phyloP scores from a whole-genome alignment of 2,113 vertebrate genomes.

The Maccullochella peelii region DNA sequence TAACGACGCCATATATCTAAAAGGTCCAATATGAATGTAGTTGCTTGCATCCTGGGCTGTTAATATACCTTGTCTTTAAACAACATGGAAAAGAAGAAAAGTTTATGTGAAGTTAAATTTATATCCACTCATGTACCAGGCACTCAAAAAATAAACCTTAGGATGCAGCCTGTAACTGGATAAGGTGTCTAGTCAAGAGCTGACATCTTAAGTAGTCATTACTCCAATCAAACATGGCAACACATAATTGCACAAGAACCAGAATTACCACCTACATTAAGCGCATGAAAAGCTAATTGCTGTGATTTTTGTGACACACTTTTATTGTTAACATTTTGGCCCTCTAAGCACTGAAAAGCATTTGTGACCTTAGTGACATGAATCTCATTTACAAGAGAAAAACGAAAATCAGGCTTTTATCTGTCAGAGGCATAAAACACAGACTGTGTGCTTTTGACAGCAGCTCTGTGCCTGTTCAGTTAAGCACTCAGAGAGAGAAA shows the following conservation, averaged over 20 bases:
- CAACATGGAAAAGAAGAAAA: not conserved
- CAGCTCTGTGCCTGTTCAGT: not conserved
- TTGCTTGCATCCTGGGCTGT: not conserved
- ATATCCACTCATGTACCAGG: not conserved
- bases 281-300: not conserved
- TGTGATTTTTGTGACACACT: slow-evolving; percentile 1
- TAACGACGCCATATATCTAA: not conserved
- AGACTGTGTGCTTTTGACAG: not conserved
- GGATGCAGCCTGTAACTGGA: not conserved
- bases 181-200: slow-evolving; percentile 1
- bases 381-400: slow-evolving; percentile 3
- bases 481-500: not conserved
- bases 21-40: not conserved
- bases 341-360: not conserved
- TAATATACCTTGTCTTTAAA: not conserved
- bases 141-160: not conserved
- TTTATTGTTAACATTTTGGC: slow-evolving; percentile 7
- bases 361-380: slow-evolving; percentile 2
- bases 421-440: not conserved
- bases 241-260: not conserved
- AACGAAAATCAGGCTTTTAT: slow-evolving; percentile 5
- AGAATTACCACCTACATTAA: not conserved
- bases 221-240: slow-evolving; percentile 21
- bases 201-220: slow-evolving; percentile 8
- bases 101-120: not conserved